Evolutionary conservation across 1,140 invertebrate genomes (phyloP), one percentile per base, ranked within the genome.

Genomic region (Drosophila sulfurigaster): DNA sequence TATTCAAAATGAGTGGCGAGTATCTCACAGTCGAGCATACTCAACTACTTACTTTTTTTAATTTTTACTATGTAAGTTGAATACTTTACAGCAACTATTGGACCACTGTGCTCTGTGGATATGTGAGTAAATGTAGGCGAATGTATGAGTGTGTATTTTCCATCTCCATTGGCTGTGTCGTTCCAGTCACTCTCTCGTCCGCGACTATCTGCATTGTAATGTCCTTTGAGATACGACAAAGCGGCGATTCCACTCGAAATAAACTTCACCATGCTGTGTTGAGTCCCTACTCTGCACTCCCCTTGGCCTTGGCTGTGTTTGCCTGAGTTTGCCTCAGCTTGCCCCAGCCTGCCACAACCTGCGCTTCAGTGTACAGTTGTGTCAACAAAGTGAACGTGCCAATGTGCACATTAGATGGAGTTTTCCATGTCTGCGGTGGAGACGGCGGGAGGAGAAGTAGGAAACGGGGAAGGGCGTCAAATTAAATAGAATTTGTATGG

Each of bases 401-500:
- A 87, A 87, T 87, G 83, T 88, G 83, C 80, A 88, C 83, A 87
- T 87, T 87, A 80, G 72, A 72, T 72, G 82, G 63, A 80, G 77
- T 52, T 58, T 54, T 67, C 70, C 64, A 67, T 68, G 64, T 68
- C 71, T 62, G 30, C 13, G 30, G 28, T 45, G 35, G 30, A 45
- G 10, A 28, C 5, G 15, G 5, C 2, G 25, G 10, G 30, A 16
- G 1, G 30, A 8, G 30, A 11, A 15, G 32, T 25, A 4, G 20
- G 20, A 25, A 25, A n/a, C 63, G 48, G 16, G 3, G 3, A 8
- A 28, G 45, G 64, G 35, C 57, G 59, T 59, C 76, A 87, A 87
- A 87, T 88, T 87, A 89, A 88, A 87, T 87, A 87, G 80, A 87
- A 89, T 88, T 87, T 87, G 77, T 87, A 83, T 83, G 83, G 83